phyloP scores from a whole-genome alignment of 2,797 vertebrate genomes.

The Microctenopoma stevenorrisi region DNA sequence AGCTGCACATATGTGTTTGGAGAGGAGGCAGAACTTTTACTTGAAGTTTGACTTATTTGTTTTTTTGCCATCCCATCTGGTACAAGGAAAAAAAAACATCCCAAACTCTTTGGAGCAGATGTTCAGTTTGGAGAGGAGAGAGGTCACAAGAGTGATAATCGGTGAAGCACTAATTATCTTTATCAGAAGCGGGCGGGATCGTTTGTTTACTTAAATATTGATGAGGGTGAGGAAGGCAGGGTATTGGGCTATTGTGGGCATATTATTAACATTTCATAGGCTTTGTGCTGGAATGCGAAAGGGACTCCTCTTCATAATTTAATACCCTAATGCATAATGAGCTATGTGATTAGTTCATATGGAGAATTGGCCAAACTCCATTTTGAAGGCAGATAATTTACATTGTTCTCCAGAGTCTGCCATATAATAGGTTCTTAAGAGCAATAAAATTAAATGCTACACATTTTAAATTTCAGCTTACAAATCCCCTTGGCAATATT shows the following conservation, averaged over 20 bases:
- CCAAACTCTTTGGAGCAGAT: conserved; percentile 85
- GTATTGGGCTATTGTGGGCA: conserved; percentile 98
- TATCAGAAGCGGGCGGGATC: conserved; percentile 96
- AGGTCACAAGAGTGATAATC: conserved; percentile 94
- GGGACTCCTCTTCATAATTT: conserved; percentile 99
- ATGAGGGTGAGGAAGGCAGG: conserved; percentile 94
- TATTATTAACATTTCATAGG: conserved; percentile 99
- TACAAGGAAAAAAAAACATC: conserved; percentile 30
- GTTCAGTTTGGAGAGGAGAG: conserved; percentile 89
- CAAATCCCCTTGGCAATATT: conserved; percentile 96
- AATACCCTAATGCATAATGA: conserved; percentile 99
- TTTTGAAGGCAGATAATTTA: conserved; percentile 99
- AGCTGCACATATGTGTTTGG: conserved; percentile 86
- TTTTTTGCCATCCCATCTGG: conserved; percentile 35
- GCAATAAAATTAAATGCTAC: conserved; percentile 99
- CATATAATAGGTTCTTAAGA: conserved; percentile 99
- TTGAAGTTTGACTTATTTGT: conserved; percentile 84
- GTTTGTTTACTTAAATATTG: conserved; percentile 99
- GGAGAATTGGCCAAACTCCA: conserved; percentile 98
- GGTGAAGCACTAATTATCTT: conserved; percentile 98
- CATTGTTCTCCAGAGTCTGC: conserved; percentile 99
- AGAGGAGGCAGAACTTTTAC: conserved; percentile 70
- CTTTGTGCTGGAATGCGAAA: conserved; percentile 99
- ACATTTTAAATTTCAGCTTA: conserved; percentile 98
- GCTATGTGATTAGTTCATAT: conserved; percentile 99